Evolutionary conservation across 2,113 vertebrate genomes (phyloP), one percentile per base, ranked within the genome.

Genomic region (Thalassarche chlororhynchos): DNA sequence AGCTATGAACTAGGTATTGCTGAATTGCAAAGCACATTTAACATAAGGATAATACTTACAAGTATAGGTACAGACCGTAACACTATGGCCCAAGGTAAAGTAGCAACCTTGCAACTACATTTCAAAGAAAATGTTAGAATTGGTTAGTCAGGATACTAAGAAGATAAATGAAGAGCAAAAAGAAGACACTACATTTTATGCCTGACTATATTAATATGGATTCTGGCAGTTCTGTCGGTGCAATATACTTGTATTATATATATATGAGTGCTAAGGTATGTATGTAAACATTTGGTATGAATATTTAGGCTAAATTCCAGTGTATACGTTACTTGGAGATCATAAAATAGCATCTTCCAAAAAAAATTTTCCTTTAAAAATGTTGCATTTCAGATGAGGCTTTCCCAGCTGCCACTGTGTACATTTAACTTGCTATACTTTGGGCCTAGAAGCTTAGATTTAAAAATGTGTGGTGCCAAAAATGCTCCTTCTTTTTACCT

Each of bases 381-480:
- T 40, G 54, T 80, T 94, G 62, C 62, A 42, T 97, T 97, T 96
- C 75, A 82, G 82, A 47, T 66, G 64, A 97, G 62, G 80, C 93
- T 95, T 96, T 94, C 64, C n/a, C 78, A 79, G 89, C 89, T 84
- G 79, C 60, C 89, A 89, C 92, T 97, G 89, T 89, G 81, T 95
- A 81, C 36, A 3, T 96, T 93, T 76, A 42, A 74, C 74, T 95
- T 87, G 68, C 68, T 96, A 71, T 72, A 91, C 72, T 89, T 90
- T 28, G 61, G 90, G 88, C 84, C 94, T 96, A 47, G 93, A 90
- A 85, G 71, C 81, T 96, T 96, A 57, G 60, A 87, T 95, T 96
- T 96, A 51, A 96, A 97, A 90, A 95, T 78, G 71, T 93, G 75
- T 62, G 81, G 97, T 98, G 98, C 98, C 98, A 98, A 98, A 98